These are phyloP conservation scores for Diadema setosum DNA, from an alignment of 35 echinoderm and acorn worm genomes.

Conservation along the genomic window DNA sequence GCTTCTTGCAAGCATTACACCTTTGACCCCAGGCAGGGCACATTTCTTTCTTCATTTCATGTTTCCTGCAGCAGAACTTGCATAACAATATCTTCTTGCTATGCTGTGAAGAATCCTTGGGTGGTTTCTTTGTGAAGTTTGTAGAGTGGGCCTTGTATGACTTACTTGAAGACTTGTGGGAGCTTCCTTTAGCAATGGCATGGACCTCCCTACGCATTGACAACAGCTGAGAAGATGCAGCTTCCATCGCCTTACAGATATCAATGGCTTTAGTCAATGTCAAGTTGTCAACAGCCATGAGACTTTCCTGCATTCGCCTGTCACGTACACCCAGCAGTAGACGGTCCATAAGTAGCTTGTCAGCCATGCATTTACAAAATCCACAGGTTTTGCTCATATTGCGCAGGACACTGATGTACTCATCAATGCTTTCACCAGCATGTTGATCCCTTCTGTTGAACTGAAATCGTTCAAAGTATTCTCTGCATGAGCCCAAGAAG, in stretches of 20 bases:
- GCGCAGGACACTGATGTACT: not conserved
- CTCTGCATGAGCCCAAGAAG: not conserved
- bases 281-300: not conserved
- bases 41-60: not conserved
- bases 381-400: constrained; percentile 29
- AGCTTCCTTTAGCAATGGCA: not conserved
- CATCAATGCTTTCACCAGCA: not conserved
- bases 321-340: not conserved
- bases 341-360: constrained; percentile 29
- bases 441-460: constrained; percentile 19
- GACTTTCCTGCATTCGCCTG: constrained; percentile 25
- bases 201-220: not conserved
- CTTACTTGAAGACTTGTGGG: not conserved
- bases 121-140: not conserved
- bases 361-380: constrained; percentile 25
- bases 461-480: too few relatives aligned
- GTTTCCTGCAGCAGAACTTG: constrained; percentile 23
- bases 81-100: not conserved
- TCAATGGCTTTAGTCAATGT: constrained; percentile 28
- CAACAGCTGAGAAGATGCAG: not conserved
- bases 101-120: not conserved
- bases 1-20: not conserved
- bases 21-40: constrained; percentile 20
- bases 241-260: constrained; percentile 33
- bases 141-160: not conserved